Evolutionary conservation across 2,797 vertebrate genomes (phyloP), one percentile per base, ranked within the genome.

Genomic region (Poeciliopsis turneri): DNA sequence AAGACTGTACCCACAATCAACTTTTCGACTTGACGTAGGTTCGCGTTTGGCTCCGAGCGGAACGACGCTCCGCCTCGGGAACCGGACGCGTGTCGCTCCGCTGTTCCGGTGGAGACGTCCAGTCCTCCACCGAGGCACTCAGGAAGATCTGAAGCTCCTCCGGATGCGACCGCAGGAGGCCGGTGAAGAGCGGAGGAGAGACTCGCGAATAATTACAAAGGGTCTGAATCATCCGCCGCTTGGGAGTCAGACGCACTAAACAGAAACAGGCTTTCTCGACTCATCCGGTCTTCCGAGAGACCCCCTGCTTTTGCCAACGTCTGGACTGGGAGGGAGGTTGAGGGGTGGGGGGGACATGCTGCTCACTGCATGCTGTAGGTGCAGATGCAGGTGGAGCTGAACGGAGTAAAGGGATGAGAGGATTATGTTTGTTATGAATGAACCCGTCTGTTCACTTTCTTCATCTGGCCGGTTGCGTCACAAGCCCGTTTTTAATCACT

Each of bases 401-500:
- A 81, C 30, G 75, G 75, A 90, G 92, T 93, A 93, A 92, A 91
- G 88, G 87, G 87, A 90, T 87, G 88, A 88, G 86, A 86, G 90
- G 93, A 92, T 94, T 93, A 93, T 25, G 45, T 78, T 87, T 43
- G 73, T 90, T 84, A 90, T 93, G 90, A 93, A 90, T 86, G 88
- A 91, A 83, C 85, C 87, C 84, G 81, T 92, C 92, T 93, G 92
- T 86, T 93, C 88, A 83, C 84, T 78, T 92, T 87, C 91, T 93
- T 93, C 92, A 93, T 90, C 91, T 92, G 92, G 90, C 81, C 86
- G 72, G 82, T 94, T 94, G 90, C 92, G 92, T 94, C 93, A 94
- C 91, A 92, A 92, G 86, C 88, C 84, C 88, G 89, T 91, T 93
- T 51, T 92, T 90, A 93, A 94, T 94, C 92, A 90, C 88, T 86